Base-by-base conservation (phyloP, 2,888 invertebrate genomes). In the Sylvicola fuscatus region DNA sequence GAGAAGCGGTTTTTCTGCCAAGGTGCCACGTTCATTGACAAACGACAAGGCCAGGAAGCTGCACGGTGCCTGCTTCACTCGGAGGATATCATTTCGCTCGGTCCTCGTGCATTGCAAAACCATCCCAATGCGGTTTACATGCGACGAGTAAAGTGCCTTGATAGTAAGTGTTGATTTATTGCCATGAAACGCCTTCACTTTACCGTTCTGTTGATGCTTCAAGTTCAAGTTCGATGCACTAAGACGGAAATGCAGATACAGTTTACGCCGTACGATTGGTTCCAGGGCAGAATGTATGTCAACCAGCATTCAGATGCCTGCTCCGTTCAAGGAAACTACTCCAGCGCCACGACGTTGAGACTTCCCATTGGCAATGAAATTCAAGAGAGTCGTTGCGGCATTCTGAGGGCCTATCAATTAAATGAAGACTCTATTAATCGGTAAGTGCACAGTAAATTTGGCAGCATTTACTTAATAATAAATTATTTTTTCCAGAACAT, bases 221-320 rank as follows among this genome's bases (percentile, higher is more conserved):
- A 56, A 87, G 87, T 89, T 42, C 70, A 68, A 40, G 83, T 89
- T 2, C 69, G 72, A 33, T 89, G 89, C 52, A 70, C 70, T n/a
- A 68, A 70, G 26, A 60, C 68, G 3, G 67, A 70, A 40, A 70
- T 86, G 66, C 56, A 70, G 17, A 68, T 87, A 37, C 70, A 64
- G 26, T 77, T 72, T 43, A 56, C 58, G 7, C 74, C 76, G 3
- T 68, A 66, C 39, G 62, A 66, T 10, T 52, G 54, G 48, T 77
- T 76, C 53, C 60, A 61, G 11, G 89, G 89, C 0, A 70, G 79
- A 36, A 62, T 89, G 43, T 89, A 86, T 51, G 80, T 80, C 38
- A 76, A 72, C 43, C 83, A 81, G 11, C 74, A 74, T 48, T 76
- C 81, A 1, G 78, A 78, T 44, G 56, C 62, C 6, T 87, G 86